These are phyloP conservation scores for Gadopsis marmoratus DNA, from an alignment of 2,797 vertebrate species.

Conservation along the genomic window DNA sequence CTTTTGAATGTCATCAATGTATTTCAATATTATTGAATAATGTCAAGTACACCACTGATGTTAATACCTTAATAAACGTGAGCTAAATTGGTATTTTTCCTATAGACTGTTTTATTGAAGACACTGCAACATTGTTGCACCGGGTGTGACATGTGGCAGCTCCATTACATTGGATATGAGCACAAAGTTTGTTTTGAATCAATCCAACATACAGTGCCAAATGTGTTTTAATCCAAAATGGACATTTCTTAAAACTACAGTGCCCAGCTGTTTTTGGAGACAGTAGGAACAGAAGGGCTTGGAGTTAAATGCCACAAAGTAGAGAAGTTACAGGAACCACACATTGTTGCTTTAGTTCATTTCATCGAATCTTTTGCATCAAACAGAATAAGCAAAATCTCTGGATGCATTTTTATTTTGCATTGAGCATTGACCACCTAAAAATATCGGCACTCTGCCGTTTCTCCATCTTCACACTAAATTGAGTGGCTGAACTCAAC, in stretches of 20 bases:
- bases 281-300: neutral
- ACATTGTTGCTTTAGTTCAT: neutral
- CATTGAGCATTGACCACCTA: constrained; percentile 44
- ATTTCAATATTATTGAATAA: neutral
- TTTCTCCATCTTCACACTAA: constrained; percentile 70
- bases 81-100: neutral
- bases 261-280: neutral
- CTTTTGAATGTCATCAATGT: neutral
- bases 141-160: neutral
- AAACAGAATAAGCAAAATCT: constrained; percentile 27
- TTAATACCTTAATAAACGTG: neutral
- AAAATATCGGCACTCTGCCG: constrained; percentile 72
- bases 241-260: neutral
- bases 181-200: neutral
- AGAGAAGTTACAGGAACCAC: neutral
- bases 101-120: neutral
- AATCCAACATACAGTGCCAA: neutral
- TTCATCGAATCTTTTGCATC: neutral
- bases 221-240: neutral
- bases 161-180: neutral
- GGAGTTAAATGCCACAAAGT: neutral
- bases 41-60: neutral
- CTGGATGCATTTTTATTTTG: constrained; percentile 14
- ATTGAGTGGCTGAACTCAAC: constrained; percentile 71
- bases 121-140: neutral